phyloP scores from a whole-genome alignment of 2,888 invertebrate genomes.

The Malthinus flaveolus region DNA sequence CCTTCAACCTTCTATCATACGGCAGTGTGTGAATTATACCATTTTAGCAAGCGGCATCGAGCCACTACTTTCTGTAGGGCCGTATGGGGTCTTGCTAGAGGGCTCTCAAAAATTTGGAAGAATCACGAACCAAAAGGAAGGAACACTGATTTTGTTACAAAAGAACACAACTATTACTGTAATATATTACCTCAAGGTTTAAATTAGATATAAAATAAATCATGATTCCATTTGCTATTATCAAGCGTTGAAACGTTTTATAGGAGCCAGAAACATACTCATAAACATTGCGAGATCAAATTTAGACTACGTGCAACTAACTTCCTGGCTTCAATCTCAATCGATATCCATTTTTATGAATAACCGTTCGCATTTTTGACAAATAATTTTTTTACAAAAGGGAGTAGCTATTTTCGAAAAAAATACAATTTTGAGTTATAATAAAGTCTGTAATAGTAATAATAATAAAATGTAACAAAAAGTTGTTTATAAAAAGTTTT shows the following conservation, averaged over 20 bases:
- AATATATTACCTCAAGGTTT: too few relatives aligned
- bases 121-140: too few relatives aligned
- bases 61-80: too few relatives aligned
- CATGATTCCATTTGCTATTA: conserved; percentile 21
- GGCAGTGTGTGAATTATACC: too few relatives aligned
- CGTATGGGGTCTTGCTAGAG: too few relatives aligned
- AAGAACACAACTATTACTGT: too few relatives aligned
- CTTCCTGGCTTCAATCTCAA: conserved; percentile 33
- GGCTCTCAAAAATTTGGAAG: too few relatives aligned
- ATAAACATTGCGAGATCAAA: conserved; percentile 30
- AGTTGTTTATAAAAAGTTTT: conserved; percentile 44
- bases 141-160: too few relatives aligned
- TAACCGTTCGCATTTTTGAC: conserved; percentile 22
- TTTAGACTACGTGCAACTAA: conserved; percentile 33
- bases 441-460: conserved; percentile 8
- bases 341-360: conserved; percentile 15
- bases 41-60: too few relatives aligned
- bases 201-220: conserved; percentile 9
- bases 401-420: conserved; percentile 8
- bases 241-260: conserved; percentile 17
- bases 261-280: conserved; percentile 22
- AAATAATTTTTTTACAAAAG: too few relatives aligned
- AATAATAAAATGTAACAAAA: conserved; percentile 4
- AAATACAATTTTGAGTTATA: conserved; percentile 2
- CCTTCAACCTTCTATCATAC: too few relatives aligned